phyloP scores from a whole-genome alignment of 2,888 invertebrate genomes.

The Criorhina ranunculi region DNA sequence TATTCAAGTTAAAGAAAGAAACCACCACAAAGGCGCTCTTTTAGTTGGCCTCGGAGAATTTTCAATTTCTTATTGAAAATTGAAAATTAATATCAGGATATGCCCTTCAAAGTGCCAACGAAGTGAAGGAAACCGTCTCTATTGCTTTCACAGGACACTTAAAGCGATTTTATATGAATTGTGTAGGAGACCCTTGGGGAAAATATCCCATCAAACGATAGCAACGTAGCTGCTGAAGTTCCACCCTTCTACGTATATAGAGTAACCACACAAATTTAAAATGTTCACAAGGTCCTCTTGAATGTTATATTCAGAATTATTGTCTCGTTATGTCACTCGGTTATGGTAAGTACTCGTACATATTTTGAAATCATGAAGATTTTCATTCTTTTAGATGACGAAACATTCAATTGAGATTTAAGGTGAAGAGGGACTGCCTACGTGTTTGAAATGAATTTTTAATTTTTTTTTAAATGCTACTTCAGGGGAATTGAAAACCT shows the following conservation, averaged over 20 bases:
- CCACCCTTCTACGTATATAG: constrained; percentile 8
- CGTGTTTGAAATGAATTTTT: background rate
- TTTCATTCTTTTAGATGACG: constrained; percentile 11
- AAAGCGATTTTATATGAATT: constrained; percentile 61
- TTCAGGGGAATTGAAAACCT: no score
- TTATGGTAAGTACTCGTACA: constrained; percentile 1
- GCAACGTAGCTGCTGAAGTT: constrained; percentile 14
- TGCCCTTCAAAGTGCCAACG: constrained; percentile 43
- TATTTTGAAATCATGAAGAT: constrained; percentile 13
- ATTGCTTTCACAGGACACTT: constrained; percentile 53
- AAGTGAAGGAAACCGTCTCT: constrained; percentile 28
- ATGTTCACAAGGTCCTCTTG: constrained; percentile 18
- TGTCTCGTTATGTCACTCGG: constrained; percentile 43
- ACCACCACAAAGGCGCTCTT: constrained; percentile 37
- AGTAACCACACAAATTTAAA: constrained; percentile 3
- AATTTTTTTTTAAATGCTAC: background rate
- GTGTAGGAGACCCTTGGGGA: constrained; percentile 42
- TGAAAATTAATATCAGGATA: constrained; percentile 62
- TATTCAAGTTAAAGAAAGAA: background rate
- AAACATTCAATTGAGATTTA: constrained; percentile 19
- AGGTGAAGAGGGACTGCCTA: constrained; percentile 9
- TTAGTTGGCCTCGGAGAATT: constrained; percentile 29
- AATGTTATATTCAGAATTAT: constrained; percentile 47
- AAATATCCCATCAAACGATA: constrained; percentile 36
- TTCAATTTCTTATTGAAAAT: constrained; percentile 61